phyloP scores from a whole-genome alignment of 2,113 vertebrate genomes.

The Sinocyclocheilus anophthalmus region DNA sequence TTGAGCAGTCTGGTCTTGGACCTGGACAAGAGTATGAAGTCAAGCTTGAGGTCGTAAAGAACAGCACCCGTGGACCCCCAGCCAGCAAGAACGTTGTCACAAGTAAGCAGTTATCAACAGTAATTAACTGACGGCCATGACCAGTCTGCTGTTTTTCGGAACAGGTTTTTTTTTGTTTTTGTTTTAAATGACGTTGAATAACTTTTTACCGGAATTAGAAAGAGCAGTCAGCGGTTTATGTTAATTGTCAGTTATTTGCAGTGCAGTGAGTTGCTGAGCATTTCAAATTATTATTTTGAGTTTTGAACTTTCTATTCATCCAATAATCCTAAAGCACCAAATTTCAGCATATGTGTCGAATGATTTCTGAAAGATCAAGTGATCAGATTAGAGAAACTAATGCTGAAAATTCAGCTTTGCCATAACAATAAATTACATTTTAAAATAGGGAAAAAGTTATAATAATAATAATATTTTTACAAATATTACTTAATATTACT shows the following conservation, averaged over 20 bases:
- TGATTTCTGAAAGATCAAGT: background rate
- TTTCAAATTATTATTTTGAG: background rate
- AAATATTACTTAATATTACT: background rate
- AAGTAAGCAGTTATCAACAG: conserved; percentile 78
- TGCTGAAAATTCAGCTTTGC: background rate
- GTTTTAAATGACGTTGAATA: too few species aligned
- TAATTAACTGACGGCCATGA: background rate
- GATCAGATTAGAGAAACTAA: background rate
- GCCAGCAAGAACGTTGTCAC: conserved; percentile 87
- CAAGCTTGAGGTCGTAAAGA: conserved; percentile 91
- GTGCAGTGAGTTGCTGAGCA: background rate
- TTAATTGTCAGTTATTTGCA: background rate
- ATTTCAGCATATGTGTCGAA: too few species aligned
- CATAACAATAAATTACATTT: background rate
- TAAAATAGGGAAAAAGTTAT: too few species aligned
- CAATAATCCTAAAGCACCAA: too few species aligned
- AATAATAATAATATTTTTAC: background rate
- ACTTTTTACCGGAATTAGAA: background rate
- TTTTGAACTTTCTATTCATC: too few species aligned
- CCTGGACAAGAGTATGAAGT: conserved; percentile 97
- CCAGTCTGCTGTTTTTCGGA: background rate
- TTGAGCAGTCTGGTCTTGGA: conserved; percentile 89
- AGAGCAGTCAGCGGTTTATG: background rate
- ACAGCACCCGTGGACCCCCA: conserved; percentile 89
- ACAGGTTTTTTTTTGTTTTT: too few species aligned